A percentile compares a stretch with the other conserved stretches of the same genome.
These are phyloP conservation scores for Falco columbarius DNA, from an alignment of 2,797 vertebrate species.

Conservation along the genomic window DNA sequence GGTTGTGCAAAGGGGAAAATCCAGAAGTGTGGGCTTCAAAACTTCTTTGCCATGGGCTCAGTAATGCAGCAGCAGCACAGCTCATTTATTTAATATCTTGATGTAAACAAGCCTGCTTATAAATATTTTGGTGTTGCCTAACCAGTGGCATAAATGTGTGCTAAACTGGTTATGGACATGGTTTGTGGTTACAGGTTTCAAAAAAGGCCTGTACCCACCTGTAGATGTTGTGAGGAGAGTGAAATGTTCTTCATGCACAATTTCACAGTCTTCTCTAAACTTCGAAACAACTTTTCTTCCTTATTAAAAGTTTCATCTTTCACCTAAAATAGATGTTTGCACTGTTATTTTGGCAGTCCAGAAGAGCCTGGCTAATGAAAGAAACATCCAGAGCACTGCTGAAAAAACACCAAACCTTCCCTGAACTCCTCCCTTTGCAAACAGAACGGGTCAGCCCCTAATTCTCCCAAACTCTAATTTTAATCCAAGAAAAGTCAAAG, in stretches of 20 bases:
- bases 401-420: background rate
- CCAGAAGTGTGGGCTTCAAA: background rate
- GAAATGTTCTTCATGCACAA: slow-evolving; percentile 88
- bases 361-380: background rate
- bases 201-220: slow-evolving; percentile 77
- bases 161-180: background rate
- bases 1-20: background rate
- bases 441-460: background rate
- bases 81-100: background rate
- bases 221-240: slow-evolving; percentile 81
- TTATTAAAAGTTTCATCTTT: slow-evolving; percentile 91
- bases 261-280: slow-evolving; percentile 91
- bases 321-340: slow-evolving; percentile 80
- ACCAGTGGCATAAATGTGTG: background rate
- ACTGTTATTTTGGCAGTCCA: background rate
- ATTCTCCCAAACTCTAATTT: background rate
- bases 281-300: slow-evolving; percentile 92
- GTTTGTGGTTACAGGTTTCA: background rate
- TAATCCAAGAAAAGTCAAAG: background rate
- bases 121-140: background rate
- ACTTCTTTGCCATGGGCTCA: background rate
- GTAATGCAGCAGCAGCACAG: background rate
- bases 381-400: background rate
- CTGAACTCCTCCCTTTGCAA: slow-evolving; percentile 3
- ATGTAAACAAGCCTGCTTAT: background rate